A percentile compares a stretch with the other conserved stretches of the same genome.
Conservation (phyloP, 1,140 invertebrate genomes). For the Homalodisca vitripennis region DNA sequence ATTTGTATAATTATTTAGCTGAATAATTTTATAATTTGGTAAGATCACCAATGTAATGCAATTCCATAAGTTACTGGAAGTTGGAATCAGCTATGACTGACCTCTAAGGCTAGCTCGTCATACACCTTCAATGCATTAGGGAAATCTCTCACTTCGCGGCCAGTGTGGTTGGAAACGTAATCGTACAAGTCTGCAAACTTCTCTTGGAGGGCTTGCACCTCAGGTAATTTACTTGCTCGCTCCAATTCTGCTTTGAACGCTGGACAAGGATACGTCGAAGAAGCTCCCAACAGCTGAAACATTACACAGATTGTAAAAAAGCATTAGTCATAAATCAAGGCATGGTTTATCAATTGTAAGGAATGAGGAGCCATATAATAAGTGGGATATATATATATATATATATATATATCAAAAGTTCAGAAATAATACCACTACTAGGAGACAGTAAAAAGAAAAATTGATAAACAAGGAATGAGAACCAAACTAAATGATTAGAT, state of each 20-base stretch:
- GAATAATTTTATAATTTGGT: background rate
- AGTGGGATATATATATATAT: too few relatives aligned
- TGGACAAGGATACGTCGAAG: constrained; percentile 64
- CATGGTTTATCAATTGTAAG: too few relatives aligned
- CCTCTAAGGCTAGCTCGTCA: constrained; percentile 67
- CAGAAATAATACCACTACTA: too few relatives aligned
- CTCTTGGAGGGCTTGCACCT: constrained; percentile 58
- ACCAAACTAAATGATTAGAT: too few relatives aligned
- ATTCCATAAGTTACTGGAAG: too few relatives aligned
- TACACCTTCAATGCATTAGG: constrained; percentile 61
- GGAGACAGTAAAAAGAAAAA: too few relatives aligned
- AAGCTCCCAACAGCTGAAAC: constrained; percentile 47
- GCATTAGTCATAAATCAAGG: too few relatives aligned
- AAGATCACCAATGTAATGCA: background rate
- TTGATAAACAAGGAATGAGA: too few relatives aligned
- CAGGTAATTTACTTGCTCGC: constrained; percentile 55
- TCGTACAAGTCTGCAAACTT: constrained; percentile 62
- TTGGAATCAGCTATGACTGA: constrained; percentile 39
- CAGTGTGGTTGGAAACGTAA: constrained; percentile 62
- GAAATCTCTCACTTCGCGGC: constrained; percentile 54
- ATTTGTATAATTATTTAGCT: background rate
- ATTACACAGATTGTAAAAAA: too few relatives aligned
- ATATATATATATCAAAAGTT: too few relatives aligned
- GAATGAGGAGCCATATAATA: too few relatives aligned
- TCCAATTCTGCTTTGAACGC: constrained; percentile 58